Evolutionary conservation across 2,888 invertebrate genomes (phyloP), one percentile per base, ranked within the genome.

Genomic region (Lasiommata megera): DNA sequence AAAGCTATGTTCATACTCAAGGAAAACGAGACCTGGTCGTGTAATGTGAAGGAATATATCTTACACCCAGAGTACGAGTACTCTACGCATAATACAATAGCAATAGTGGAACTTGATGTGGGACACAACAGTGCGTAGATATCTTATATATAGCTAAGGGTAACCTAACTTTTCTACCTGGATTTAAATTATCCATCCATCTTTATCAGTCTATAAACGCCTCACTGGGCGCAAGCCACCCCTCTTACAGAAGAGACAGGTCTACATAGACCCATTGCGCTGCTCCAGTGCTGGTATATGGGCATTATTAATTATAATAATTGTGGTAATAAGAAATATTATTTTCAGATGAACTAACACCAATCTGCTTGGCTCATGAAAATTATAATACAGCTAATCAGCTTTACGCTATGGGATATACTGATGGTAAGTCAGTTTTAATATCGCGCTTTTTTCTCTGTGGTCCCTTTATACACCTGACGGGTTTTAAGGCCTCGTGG

Each of bases 11-110:
- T 86, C 64, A 66, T 82, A 31, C 54, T 71, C 0, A 34, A 55
- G 0, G 60, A 62, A 0, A 58, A 60, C n/a, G 46, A 64, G 9
- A 70, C 78, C 0, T 76, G 76, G 78, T 70, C 40, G 55, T 69
- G 73, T 50, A 38, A 48, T 0, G 62, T 76, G 0, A 56, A 61
- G 12, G 71, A 74, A 5, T 79, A 73, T 51, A 56, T 66, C 36
- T 54, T 71, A 0, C 86, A 86, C 14, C 84, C 84, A 0, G 83
- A 86, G 60, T 82, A 77, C 56, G 74, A 79, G 7, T 62, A 63
- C 44, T 48, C 67, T 0, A 76, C 74, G 0, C 43, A 65, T 12
- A 79, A 76, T 60, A 81, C 78, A 1, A 64, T 86, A 12, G 82
- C 80, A 0, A 29, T 86, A 8, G 23, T 86, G 0, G 73, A 79